phyloP scores from a whole-genome alignment of 2,113 vertebrate species.

The Neolamprologus devosi region DNA sequence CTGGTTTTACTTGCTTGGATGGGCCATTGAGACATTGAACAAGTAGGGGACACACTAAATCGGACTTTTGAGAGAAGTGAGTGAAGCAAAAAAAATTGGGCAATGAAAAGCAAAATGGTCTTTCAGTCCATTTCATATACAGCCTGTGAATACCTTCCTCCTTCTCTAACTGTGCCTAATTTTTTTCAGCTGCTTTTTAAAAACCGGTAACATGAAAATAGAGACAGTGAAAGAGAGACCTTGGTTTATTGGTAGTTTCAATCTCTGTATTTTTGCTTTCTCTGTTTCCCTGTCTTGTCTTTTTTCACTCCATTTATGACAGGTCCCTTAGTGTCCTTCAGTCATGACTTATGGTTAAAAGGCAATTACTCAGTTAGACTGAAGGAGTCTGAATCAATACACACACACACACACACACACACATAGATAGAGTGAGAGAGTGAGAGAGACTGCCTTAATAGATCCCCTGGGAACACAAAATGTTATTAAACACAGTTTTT shows the following conservation, averaged over 20 bases:
- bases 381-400: constrained; percentile 39
- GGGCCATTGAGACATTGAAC: background rate
- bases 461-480: background rate
- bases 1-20: background rate
- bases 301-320: constrained; percentile 24
- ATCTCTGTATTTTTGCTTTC: background rate
- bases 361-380: constrained; percentile 49
- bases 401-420: background rate
- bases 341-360: constrained; percentile 61
- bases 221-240: constrained; percentile 11
- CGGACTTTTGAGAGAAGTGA: background rate
- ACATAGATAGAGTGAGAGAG: background rate
- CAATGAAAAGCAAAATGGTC: background rate
- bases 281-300: background rate
- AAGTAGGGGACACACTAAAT: background rate
- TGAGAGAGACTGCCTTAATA: background rate
- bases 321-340: constrained; percentile 45
- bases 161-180: background rate
- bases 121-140: background rate
- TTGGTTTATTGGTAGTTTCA: constrained; percentile 14
- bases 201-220: background rate
- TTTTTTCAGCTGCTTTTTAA: background rate
- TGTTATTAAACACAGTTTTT: constrained; percentile 29
- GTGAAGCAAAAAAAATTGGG: background rate
- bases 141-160: background rate